Evolutionary conservation across 2,113 vertebrate genomes (phyloP), one percentile per base, ranked within the genome.

Genomic region (Rhinogobius similis): DNA sequence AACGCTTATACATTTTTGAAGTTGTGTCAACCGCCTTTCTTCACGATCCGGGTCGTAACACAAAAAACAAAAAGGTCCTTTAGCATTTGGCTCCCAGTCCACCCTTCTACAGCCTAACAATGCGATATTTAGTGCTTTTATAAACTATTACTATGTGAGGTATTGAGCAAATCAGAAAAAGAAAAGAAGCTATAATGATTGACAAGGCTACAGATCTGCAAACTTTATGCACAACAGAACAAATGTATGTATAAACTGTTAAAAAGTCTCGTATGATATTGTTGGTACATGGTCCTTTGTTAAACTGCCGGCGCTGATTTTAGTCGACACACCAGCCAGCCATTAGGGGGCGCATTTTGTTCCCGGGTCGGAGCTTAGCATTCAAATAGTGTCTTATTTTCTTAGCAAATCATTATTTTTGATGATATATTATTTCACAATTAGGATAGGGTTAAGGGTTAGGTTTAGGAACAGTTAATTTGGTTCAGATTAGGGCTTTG

Each of bases 41-140:
- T 32, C 29, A 32, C 6, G 29, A 32, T 2, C 29, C 2, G 29
- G 6, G 29, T 32, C 29, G 6, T 4, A 32, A 32, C 29, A 32
- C 29, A 6, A 32, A 2, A 32, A 32, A n/a, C n/a, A n/a, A n/a
- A n/a, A n/a, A n/a, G n/a, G n/a, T n/a, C n/a, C n/a, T n/a, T n/a
- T n/a, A n/a, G n/a, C n/a, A n/a, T n/a, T n/a, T n/a, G n/a, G n/a
- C 32, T 27, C 56, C 18, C 27, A 59, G 27, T 59, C 56, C 56
- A 59, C 26, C 7, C 32, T 50, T 41, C 68, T 72, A 73, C 38
- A 32, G 64, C 32, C 27, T 59, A 75, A 58, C 32, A 74, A 58
- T 46, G 52, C 73, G 73, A 48, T 32, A 58, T 10, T 43, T 62
- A 55, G 39, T 52, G 56, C 36, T 61, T 72, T 71, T 50, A 24